Conservation (phyloP, 2,797 vertebrate species). For the Syndactyla subalaris region DNA sequence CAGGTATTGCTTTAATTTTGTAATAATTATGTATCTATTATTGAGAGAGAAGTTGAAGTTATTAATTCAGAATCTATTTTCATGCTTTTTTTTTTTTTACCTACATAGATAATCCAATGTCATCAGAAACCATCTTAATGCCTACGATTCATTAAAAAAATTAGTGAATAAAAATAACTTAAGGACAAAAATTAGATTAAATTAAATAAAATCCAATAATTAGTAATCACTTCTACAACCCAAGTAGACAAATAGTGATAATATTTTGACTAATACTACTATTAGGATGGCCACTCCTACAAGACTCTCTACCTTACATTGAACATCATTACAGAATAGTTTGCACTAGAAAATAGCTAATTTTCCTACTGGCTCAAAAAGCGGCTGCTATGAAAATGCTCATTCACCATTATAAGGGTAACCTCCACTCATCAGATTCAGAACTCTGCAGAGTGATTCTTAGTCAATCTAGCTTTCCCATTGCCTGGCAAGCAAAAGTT, state of each 20-base stretch:
- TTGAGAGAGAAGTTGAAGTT: not conserved
- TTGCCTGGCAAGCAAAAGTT: not conserved
- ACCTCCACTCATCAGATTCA: not conserved
- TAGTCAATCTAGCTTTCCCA: not conserved
- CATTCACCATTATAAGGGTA: not conserved
- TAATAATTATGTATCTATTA: not conserved
- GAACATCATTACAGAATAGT: not conserved
- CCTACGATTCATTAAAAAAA: not conserved
- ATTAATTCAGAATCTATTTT: not conserved
- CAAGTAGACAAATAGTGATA: not conserved
- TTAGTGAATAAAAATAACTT: not conserved
- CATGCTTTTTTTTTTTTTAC: not conserved
- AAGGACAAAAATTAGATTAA: not conserved
- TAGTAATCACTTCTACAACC: not conserved
- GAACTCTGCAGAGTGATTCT: not conserved
- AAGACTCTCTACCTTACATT: not conserved
- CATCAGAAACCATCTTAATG: not conserved
- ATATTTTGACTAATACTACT: not conserved
- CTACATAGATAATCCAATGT: not conserved
- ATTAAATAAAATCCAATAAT: not conserved
- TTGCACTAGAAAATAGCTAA: not conserved
- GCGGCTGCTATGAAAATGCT: not conserved
- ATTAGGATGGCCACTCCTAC: not conserved
- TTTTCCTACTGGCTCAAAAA: not conserved
- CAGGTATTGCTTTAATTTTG: not conserved